Evolutionary conservation across 2,797 vertebrate genomes (phyloP), one percentile per base, ranked within the genome.

Genomic region (Pipistrellus nathusii): DNA sequence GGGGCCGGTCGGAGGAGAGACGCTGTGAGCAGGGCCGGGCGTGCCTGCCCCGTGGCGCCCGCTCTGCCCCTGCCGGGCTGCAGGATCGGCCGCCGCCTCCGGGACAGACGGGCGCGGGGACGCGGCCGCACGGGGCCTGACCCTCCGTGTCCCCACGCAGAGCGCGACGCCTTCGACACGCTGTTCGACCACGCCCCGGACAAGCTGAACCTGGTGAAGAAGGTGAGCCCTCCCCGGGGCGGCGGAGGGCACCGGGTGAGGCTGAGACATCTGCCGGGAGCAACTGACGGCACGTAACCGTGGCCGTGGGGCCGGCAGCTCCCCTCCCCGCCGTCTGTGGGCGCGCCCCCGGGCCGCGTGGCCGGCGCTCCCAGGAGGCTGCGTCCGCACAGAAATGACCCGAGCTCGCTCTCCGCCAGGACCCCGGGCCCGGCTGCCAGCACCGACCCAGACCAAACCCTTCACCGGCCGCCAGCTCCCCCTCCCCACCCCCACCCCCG

Each of bases 191-290:
- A 99, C 0, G 99, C 99, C 0, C 99, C 99, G 0, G 99, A 99
- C 98, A 99, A 99, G 95, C 99, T 99, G 96, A 99, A 98, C 0
- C 98, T 99, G 8, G 99, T 99, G n/a, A 99, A 99, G 98, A 99
- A 99, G 99, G 99, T 99, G 94, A 32, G 64, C 32, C 44, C 1
- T n/a, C 44, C 44, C 44, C 44, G 44, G 44, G 9, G 9, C 9
- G 44, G 2, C 38, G 38, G 44, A 10, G 44, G 44, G 44, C 10
- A 12, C 44, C 38, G 2, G 11, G 44, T 46, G 44, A 12, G 46
- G 46, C 46, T 3, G 11, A 13, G 46, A 48, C 46, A 12, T 12
- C 46, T 48, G 46, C 46, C 46, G 0, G 44, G 44, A 44, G 44
- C 2, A 2, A 11, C 44, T 11, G 44, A 2, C 11, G 2, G 11